phyloP scores from a whole-genome alignment of 2,888 invertebrate genomes.

The Loripinus fragilis region DNA sequence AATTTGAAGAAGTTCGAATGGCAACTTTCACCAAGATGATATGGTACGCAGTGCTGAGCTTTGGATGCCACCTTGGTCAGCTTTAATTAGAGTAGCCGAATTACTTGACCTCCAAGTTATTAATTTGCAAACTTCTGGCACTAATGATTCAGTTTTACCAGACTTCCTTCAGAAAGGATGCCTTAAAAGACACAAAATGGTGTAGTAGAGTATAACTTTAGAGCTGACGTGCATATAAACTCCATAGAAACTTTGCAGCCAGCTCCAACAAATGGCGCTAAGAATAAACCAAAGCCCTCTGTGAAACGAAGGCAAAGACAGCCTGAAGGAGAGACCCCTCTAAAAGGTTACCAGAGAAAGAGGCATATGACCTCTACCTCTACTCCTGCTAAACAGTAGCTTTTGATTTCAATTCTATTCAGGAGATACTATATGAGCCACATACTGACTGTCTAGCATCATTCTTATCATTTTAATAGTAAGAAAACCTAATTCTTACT shows the following conservation, averaged over 20 bases:
- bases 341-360: background rate
- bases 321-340: background rate
- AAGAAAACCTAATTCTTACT: no score
- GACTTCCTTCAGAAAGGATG: background rate
- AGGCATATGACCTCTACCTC: background rate
- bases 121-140: slow-evolving; percentile 9
- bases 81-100: slow-evolving; percentile 1
- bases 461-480: no score
- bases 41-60: background rate
- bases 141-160: background rate
- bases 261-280: background rate
- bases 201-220: background rate
- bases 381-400: no score
- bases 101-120: slow-evolving; percentile 1
- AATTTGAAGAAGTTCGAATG: background rate
- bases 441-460: no score
- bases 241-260: background rate
- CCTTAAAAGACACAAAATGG: background rate
- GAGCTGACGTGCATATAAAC: background rate
- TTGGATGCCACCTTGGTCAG: slow-evolving; percentile 22
- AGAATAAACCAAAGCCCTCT: background rate
- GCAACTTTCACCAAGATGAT: background rate
- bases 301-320: background rate
- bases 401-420: no score
- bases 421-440: no score